These are phyloP conservation scores for Odontophorus gujanensis DNA, from an alignment of 2,113 vertebrate genomes.

Conservation along the genomic window DNA sequence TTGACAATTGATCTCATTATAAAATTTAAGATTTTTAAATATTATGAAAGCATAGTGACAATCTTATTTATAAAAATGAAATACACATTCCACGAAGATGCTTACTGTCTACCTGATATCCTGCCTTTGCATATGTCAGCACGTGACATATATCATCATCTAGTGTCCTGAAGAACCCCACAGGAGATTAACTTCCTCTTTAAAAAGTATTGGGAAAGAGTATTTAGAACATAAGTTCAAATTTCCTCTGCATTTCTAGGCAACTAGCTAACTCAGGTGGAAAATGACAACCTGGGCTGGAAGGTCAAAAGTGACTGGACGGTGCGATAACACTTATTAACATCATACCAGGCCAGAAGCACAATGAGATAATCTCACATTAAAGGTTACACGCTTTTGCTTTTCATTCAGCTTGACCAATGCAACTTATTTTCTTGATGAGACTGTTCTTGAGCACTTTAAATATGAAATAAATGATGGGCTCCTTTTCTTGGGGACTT, in stretches of 20 bases:
- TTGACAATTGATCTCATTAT: fast-evolving
- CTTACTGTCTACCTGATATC: neutral
- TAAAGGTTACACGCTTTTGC: neutral
- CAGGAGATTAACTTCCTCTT: neutral
- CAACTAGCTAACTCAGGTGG: neutral
- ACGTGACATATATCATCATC: neutral
- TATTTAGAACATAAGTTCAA: neutral
- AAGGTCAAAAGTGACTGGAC: neutral
- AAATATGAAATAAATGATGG: neutral
- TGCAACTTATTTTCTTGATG: neutral
- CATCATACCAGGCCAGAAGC: neutral
- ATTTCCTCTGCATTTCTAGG: neutral
- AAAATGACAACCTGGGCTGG: neutral
- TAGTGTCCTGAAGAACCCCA: neutral
- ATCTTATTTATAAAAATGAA: neutral
- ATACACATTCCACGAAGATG: neutral
- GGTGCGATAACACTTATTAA: neutral
- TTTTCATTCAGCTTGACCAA: neutral
- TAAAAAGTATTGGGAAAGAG: neutral
- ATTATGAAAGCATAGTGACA: neutral
- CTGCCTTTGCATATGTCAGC: neutral
- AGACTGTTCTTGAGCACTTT: neutral
- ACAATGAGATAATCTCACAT: neutral
- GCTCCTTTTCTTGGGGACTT: neutral
- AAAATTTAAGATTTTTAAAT: neutral